phyloP scores from a whole-genome alignment of 2,113 vertebrate genomes.

The Paralichthys olivaceus region DNA sequence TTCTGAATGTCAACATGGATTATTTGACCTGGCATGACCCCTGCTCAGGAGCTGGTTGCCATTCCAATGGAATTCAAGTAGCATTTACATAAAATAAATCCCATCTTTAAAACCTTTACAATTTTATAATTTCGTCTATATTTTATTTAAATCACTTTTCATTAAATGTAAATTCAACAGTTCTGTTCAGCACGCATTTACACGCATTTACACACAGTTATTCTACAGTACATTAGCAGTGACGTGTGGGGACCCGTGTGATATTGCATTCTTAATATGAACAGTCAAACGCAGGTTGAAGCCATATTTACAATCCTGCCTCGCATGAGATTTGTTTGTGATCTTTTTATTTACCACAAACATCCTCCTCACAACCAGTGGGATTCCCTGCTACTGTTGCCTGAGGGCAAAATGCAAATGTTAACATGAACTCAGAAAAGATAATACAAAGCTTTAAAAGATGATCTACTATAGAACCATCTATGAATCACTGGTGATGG shows the following conservation, averaged over 20 bases:
- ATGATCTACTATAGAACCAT: constrained; percentile 21
- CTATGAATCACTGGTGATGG: constrained; percentile 5
- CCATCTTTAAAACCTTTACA: neutral
- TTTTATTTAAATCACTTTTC: neutral
- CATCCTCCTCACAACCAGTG: constrained; percentile 21
- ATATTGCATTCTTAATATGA: constrained; percentile 4
- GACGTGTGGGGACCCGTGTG: constrained; percentile 1
- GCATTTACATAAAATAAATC: neutral
- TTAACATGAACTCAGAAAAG: constrained; percentile 25
- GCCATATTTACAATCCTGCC: constrained; percentile 9
- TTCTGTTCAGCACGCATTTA: neutral
- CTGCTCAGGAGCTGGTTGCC: neutral
- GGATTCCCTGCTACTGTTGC: constrained; percentile 36
- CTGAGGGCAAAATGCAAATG: constrained; percentile 23
- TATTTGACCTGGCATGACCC: constrained; percentile 1
- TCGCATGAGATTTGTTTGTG: constrained; percentile 31
- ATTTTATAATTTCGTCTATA: neutral
- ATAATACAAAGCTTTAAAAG: constrained; percentile 23
- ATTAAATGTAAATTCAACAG: neutral
- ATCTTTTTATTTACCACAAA: constrained; percentile 24
- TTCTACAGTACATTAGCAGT: neutral
- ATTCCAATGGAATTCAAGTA: neutral
- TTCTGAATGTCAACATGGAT: neutral
- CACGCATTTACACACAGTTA: neutral
- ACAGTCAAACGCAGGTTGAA: constrained; percentile 19